Evolutionary conservation across 1,140 invertebrate species (phyloP), one percentile per base, ranked within the genome.

Genomic region (Hyles vespertilio): DNA sequence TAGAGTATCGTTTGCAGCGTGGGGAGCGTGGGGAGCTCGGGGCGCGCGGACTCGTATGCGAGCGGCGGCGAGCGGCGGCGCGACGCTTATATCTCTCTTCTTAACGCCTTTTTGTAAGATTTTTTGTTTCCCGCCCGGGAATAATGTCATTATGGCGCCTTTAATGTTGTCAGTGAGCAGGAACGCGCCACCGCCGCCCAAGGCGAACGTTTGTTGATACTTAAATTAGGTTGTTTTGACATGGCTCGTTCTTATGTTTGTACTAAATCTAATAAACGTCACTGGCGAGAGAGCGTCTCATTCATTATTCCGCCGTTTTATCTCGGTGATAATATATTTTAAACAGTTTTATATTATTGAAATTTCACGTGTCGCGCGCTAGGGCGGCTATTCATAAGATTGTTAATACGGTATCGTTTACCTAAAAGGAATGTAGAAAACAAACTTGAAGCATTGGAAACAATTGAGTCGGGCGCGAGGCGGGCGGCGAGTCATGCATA

Each of bases 201-300:
- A 78, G 84, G 82, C 81, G 84, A 86, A 63, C 81, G 81, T 87
- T 89, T 89, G 86, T 89, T 89, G 82, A 89, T 89, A 89, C 86
- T 89, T 87, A 87, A 89, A 89, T 89, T 89, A 84, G 84, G 76
- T 82, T 87, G 82, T 86, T 87, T 84, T 87, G 85, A 89, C 84
- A 83, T 82, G 84, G 77, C 80, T 85, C 79, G 80, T 83, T 80
- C 84, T 83, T 82, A 85, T 87, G 82, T 85, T 87, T 85, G 80
- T 82, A 88, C 74, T 88, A 85, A 88, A 88, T 87, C 84, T 86
- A 87, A 87, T 89, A 86, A 89, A 87, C 70, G 82, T 89, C 79
- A 62, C 70, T 74, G 73, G 73, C 69, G 61, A 72, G 74, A 79
- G 72, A 74, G 71, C 69, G 63, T 70, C 78, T 69, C 76, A 74